Evolutionary conservation across 1,140 invertebrate genomes (phyloP).

Genomic region (Procambarus clarkii): DNA sequence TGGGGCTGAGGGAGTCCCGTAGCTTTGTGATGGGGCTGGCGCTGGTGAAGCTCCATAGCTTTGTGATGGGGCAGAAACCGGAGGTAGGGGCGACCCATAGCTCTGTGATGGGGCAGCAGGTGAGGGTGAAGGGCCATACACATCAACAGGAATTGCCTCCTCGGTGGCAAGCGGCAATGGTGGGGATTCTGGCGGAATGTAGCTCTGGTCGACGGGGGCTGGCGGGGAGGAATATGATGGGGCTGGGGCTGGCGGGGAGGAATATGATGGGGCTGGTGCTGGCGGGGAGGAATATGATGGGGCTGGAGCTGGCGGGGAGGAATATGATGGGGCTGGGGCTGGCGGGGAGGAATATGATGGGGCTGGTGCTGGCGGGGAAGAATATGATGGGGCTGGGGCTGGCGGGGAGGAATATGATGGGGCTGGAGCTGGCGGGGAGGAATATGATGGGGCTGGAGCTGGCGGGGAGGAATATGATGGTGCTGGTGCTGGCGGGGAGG

Average conservation of each 20-base stretch:
- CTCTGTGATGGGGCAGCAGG: conserved; percentile 2
- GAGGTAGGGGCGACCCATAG: neutral
- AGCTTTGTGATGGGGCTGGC: neutral
- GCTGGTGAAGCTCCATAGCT: conserved; percentile 6
- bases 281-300: neutral
- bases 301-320: neutral
- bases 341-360: neutral
- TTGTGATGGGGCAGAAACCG: conserved; percentile 1
- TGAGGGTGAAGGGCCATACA: neutral
- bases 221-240: neutral
- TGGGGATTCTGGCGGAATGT: neutral
- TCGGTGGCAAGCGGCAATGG: neutral
- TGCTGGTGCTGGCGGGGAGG: neutral
- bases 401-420: neutral
- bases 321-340: neutral
- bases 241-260: neutral
- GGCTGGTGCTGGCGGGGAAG: neutral
- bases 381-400: neutral
- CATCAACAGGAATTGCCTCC: neutral
- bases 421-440: neutral
- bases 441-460: neutral
- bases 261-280: neutral
- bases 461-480: neutral
- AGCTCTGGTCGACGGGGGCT: neutral
- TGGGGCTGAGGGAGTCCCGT: neutral